Conservation (phyloP, 2,888 invertebrate species). For the Trachelus tabidus region DNA sequence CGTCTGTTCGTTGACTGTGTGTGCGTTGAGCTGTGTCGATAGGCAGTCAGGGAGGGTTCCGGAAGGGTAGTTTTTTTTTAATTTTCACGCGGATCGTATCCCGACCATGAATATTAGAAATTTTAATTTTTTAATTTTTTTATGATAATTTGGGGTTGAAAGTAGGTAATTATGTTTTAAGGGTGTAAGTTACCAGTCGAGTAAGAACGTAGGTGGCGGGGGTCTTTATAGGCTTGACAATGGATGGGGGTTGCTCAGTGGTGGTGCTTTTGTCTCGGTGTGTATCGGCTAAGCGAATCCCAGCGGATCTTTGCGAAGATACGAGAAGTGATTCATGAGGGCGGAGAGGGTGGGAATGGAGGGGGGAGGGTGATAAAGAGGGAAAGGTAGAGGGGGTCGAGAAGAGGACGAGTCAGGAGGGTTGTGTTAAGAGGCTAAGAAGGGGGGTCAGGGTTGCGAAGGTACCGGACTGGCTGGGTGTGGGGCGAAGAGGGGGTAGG, state of each 20-base stretch:
- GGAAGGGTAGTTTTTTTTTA: too few species aligned
- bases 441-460: neutral
- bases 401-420: neutral
- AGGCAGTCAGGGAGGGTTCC: too few species aligned
- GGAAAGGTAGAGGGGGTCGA: slow-evolving; percentile 3
- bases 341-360: neutral
- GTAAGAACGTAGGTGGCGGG: too few species aligned
- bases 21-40: too few species aligned
- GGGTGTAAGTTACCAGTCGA: too few species aligned
- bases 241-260: slow-evolving; percentile 23
- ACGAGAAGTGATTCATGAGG: slow-evolving; percentile 38
- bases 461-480: slow-evolving; percentile 2
- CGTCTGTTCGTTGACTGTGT: too few species aligned
- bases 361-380: neutral
- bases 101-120: too few species aligned
- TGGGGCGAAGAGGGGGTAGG: neutral
- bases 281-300: slow-evolving; percentile 38
- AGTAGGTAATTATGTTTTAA: too few species aligned
- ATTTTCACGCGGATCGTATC: too few species aligned
- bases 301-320: slow-evolving; percentile 31
- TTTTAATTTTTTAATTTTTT: too few species aligned
- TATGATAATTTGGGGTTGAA: too few species aligned
- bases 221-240: neutral
- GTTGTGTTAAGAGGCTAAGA: neutral
- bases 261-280: slow-evolving; percentile 29